Percentiles rank a stretch among this genome's conserved stretches.
These are phyloP conservation scores for Dendrolimus pini DNA, from an alignment of 2,888 invertebrate genomes.

Conservation along the genomic window DNA sequence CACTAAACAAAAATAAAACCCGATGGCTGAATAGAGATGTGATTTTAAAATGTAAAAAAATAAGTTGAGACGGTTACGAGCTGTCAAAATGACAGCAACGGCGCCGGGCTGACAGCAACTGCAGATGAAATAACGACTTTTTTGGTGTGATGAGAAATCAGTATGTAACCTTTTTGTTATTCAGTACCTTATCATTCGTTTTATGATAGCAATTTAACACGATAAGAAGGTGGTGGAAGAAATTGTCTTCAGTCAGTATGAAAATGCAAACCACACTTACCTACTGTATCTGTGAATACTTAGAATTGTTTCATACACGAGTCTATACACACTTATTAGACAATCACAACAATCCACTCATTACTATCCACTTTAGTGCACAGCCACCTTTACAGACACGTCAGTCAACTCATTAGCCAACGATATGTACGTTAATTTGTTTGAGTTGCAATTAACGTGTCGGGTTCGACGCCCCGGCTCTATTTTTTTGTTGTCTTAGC, in stretches of 20 bases:
- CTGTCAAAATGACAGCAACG: slow-evolving; percentile 62
- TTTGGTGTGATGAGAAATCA: no score
- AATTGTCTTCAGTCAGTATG: no score
- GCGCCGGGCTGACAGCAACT: slow-evolving; percentile 39
- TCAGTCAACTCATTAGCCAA: slow-evolving; percentile 53
- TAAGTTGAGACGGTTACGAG: slow-evolving; percentile 39
- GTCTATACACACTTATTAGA: background rate
- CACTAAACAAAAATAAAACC: slow-evolving; percentile 42
- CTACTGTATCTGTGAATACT: no score
- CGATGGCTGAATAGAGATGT: slow-evolving; percentile 41
- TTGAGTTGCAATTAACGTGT: slow-evolving; percentile 69
- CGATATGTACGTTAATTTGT: slow-evolving; percentile 66
- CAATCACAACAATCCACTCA: slow-evolving; percentile 8
- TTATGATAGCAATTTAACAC: no score
- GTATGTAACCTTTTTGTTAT: no score
- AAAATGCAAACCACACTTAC: no score
- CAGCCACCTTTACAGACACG: slow-evolving; percentile 5
- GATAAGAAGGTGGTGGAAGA: no score
- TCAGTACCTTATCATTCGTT: no score
- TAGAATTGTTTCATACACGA: background rate
- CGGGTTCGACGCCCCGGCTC: slow-evolving; percentile 47
- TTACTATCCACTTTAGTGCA: slow-evolving; percentile 6
- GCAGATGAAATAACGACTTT: no score
- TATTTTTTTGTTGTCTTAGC: slow-evolving; percentile 20
- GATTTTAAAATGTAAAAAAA: slow-evolving; percentile 38